Conservation (phyloP, 2,797 vertebrate species). For the Rhynchotus rufescens region DNA sequence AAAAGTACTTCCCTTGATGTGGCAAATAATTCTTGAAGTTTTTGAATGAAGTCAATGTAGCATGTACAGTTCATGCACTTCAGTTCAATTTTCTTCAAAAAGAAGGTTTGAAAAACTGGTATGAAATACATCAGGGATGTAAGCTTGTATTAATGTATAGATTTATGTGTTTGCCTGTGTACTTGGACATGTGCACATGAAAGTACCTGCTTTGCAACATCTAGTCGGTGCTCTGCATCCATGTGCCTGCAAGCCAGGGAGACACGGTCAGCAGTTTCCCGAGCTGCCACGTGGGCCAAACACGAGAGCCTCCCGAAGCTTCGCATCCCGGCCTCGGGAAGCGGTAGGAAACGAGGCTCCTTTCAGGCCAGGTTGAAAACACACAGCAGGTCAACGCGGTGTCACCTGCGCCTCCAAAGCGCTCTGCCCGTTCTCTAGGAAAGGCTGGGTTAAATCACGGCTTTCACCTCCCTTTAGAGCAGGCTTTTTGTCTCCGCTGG, state of each 20-base stretch:
- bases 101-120: not conserved
- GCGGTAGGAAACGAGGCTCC: rapidly evolving
- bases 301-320: rapidly evolving
- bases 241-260: rapidly evolving
- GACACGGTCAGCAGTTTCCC: rapidly evolving
- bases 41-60: not conserved
- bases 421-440: not conserved
- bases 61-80: rapidly evolving
- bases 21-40: not conserved
- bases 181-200: rapidly evolving
- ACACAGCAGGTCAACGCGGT: rapidly evolving
- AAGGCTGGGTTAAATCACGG: not conserved
- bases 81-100: not conserved
- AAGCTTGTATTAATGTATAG: rapidly evolving
- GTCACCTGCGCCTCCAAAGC: not conserved
- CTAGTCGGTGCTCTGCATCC: not conserved
- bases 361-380: rapidly evolving
- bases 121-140: rapidly evolving
- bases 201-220: rapidly evolving
- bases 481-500: not conserved
- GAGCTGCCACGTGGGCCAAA: not conserved
- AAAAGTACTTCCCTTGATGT: not conserved
- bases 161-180: rapidly evolving
- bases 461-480: not conserved
- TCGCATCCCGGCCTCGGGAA: rapidly evolving